Conservation (phyloP, 2,888 invertebrate genomes). For the Iphiclides podalirius region DNA sequence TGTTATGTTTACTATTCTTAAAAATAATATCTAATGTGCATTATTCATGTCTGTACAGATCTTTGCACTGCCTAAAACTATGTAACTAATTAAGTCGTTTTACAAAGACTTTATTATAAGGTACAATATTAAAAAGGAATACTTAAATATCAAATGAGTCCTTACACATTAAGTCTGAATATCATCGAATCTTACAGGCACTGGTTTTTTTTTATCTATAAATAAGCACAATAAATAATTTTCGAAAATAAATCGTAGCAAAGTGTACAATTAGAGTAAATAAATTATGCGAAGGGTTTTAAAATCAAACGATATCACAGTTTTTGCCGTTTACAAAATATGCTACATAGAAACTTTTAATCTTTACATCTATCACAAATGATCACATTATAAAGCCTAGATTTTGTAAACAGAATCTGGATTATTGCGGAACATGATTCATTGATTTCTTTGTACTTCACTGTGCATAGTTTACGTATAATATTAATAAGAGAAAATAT, state of each 20-base stretch:
- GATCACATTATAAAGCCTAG: constrained; percentile 31
- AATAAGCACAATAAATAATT: constrained; percentile 35
- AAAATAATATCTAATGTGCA: no score
- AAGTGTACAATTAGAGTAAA: constrained; percentile 20
- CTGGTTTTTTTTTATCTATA: constrained; percentile 47
- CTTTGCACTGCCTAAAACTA: constrained; percentile 11
- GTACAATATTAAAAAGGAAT: constrained; percentile 48
- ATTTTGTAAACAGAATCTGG: constrained; percentile 39
- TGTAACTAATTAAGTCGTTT: constrained; percentile 9
- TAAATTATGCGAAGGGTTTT: constrained; percentile 26
- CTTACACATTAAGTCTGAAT: constrained; percentile 55
- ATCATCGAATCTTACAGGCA: constrained; percentile 75
- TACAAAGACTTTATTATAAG: constrained; percentile 34
- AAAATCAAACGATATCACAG: constrained; percentile 67
- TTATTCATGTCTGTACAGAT: constrained; percentile 10
- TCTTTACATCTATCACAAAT: constrained; percentile 34
- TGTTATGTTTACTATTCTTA: no score
- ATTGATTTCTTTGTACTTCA: constrained; percentile 66
- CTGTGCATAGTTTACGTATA: constrained; percentile 53
- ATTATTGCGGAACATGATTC: constrained; percentile 60
- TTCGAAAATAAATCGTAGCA: constrained; percentile 23
- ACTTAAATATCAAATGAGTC: constrained; percentile 36
- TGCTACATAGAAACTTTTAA: constrained; percentile 27
- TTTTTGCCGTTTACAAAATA: constrained; percentile 38
- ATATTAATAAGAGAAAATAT: constrained; percentile 45